Evolutionary conservation across 1,140 invertebrate species (phyloP).

Genomic region (Cherax quadricarinatus): DNA sequence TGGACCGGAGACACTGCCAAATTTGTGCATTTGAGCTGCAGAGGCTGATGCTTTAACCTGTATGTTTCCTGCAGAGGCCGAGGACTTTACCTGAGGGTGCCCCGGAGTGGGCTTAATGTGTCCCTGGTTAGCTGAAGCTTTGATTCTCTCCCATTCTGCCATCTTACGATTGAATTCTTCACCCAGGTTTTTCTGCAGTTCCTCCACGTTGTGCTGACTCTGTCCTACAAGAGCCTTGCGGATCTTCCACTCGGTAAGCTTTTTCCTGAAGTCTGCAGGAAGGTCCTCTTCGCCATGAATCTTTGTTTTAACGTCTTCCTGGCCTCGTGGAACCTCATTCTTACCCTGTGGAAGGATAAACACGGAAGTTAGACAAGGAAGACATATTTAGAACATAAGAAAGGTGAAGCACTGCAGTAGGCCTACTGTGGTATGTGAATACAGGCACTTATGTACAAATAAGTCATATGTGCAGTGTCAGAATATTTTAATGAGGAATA

Average conservation of each 20-base stretch:
- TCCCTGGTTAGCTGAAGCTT: constrained; percentile 63
- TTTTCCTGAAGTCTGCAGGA: constrained; percentile 72
- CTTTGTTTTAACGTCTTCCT: constrained; percentile 72
- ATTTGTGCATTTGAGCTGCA: neutral
- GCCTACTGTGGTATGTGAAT: no score
- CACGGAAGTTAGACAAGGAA: neutral
- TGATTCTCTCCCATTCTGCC: constrained; percentile 78
- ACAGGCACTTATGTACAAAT: no score
- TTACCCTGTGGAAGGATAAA: constrained; percentile 9
- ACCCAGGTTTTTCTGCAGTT: constrained; percentile 77
- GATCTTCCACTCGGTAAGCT: constrained; percentile 74
- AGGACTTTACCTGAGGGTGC: constrained; percentile 54
- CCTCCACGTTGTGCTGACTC: constrained; percentile 75
- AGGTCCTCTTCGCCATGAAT: constrained; percentile 72
- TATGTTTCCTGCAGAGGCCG: constrained; percentile 47
- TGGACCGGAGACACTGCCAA: constrained; percentile 24
- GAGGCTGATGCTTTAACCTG: constrained; percentile 10
- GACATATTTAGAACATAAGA: neutral
- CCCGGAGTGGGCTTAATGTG: constrained; percentile 24
- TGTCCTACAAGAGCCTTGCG: constrained; percentile 71
- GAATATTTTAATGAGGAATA: no score
- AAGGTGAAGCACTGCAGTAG: neutral
- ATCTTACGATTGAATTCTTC: constrained; percentile 79
- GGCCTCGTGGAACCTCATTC: constrained; percentile 27
- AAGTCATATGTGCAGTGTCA: no score